Evolutionary conservation across 2,113 vertebrate species (phyloP), one percentile per base, ranked within the genome.

Genomic region (Salvator merianae): DNA sequence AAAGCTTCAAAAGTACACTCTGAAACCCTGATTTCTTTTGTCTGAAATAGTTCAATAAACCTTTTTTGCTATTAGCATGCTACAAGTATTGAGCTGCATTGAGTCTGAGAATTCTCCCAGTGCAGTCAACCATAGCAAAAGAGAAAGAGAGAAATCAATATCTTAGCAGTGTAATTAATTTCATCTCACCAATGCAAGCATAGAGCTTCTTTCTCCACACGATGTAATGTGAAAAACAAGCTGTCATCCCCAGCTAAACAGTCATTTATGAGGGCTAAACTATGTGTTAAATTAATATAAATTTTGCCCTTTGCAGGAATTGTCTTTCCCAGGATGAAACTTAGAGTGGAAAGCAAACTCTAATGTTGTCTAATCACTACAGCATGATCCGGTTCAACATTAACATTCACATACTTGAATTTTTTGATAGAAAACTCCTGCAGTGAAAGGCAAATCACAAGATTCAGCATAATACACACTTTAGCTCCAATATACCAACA

Each of bases 51-150:
- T 87, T 85, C 83, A 89, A 88, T 87, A 92, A 86, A 36, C 30
- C 77, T 86, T 91, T 75, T 90, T 75, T 88, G 80, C 86, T 90
- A 28, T 81, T 85, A 66, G 75, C 88, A 84, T 88, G 43, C 53
- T 32, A 71, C 16, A 76, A 69, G 43, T 59, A 38, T 32, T 38
- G 55, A n/a, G 34, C 14, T 78, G 50, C 34, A 43, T 1, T 62
- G 28, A 26, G n/a, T 84, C 34, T n/a, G 16, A 40, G 70, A 13
- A 28, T 43, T 36, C 34, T 40, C 65, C 26, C 43, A 66, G 4
- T 65, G 18, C 9, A 74, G 20, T 43, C 7, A 43, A 12, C 30
- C 26, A 74, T 8, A 9, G 26, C 36, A 66, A n/a, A n/a, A n/a
- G n/a, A 47, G 16, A 55, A 18, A 55, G 53, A 55, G 53, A 55